Evolutionary conservation across 2,113 vertebrate genomes (phyloP), one percentile per base, ranked within the genome.

Genomic region (Oreochromis tanganicae): DNA sequence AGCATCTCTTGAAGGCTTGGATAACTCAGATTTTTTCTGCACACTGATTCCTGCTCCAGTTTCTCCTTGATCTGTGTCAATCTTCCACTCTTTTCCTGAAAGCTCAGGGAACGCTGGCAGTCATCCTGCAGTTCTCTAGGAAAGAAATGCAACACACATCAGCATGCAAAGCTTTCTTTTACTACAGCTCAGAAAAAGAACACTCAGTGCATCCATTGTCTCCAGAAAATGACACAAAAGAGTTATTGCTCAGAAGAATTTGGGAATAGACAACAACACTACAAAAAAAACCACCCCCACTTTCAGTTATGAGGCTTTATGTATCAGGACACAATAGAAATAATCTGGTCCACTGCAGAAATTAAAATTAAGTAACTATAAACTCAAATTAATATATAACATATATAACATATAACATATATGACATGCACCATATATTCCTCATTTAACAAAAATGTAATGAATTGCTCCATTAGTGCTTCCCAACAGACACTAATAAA

Each of bases 51-150:
- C 8, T 95, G 95, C 89, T 96, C 95, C 78, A 97, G 91, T 91
- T 94, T 97, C 83, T 97, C 96, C 86, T 97, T 93, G 85, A 98
- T 96, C 1, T 88, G 94, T 36, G 88, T 94, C 96, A 97, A 97
- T 43, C 93, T 96, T 59, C 97, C 91, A 89, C 96, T 97, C 91
- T 96, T 97, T 89, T 95, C 91, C 90, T 97, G 88, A 91, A 98
- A 97, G 82, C 71, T 97, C 61, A 95, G 95, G 34, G 94, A 93
- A 82, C 52, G 90, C 19, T 97, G 91, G 85, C 89, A 82, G 38
- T 89, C 81, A 56, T 73, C 93, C 81, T 97, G 97, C 75, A 97
- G 90, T 59, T 80, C 80, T 85, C 96, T 96, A n/a, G 85, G 4
- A n/a, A 38, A 32, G 16, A 11, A 68, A 63, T 2, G 4, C 17